These are phyloP conservation scores for Agrilus biguttatus DNA, from an alignment of 2,888 invertebrate genomes.

Conservation along the genomic window DNA sequence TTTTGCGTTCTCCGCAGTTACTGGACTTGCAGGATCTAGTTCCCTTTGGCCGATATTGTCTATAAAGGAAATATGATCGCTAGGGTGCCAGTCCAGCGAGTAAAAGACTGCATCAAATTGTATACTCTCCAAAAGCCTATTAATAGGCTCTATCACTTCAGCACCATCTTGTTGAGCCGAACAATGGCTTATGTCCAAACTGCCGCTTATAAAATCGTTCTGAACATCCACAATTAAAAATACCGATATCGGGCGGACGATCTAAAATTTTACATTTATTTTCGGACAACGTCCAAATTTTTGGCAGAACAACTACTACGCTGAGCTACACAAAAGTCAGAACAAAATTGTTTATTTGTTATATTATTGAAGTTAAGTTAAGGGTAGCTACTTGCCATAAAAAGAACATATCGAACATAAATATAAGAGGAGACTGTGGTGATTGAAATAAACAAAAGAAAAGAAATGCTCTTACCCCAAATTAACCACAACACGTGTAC, in stretches of 20 bases:
- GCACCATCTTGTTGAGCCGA: slow-evolving; percentile 82
- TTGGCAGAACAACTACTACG: no score
- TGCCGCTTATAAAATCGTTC: slow-evolving; percentile 94
- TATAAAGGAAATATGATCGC: slow-evolving; percentile 89
- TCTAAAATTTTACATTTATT: slow-evolving; percentile 34
- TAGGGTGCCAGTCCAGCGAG: slow-evolving; percentile 95
- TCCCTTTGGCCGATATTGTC: slow-evolving; percentile 74
- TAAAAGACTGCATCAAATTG: slow-evolving; percentile 83
- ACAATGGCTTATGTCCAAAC: slow-evolving; percentile 84
- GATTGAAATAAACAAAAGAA: no score
- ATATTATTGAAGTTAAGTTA: no score
- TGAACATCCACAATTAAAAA: slow-evolving; percentile 93
- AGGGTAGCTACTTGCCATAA: no score
- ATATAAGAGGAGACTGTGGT: no score
- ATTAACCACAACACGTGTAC: no score
- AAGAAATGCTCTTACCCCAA: no score
- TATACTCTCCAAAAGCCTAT: slow-evolving; percentile 65
- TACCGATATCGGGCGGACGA: slow-evolving; percentile 73
- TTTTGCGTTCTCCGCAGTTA: slow-evolving; percentile 60
- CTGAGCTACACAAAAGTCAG: no score
- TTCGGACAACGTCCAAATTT: not conserved
- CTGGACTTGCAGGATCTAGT: slow-evolving; percentile 57
- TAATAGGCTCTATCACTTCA: slow-evolving; percentile 86
- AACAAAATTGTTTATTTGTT: no score
- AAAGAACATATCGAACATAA: no score